Conservation (phyloP, 2,113 vertebrate species). For the Zosterops pallidus region DNA sequence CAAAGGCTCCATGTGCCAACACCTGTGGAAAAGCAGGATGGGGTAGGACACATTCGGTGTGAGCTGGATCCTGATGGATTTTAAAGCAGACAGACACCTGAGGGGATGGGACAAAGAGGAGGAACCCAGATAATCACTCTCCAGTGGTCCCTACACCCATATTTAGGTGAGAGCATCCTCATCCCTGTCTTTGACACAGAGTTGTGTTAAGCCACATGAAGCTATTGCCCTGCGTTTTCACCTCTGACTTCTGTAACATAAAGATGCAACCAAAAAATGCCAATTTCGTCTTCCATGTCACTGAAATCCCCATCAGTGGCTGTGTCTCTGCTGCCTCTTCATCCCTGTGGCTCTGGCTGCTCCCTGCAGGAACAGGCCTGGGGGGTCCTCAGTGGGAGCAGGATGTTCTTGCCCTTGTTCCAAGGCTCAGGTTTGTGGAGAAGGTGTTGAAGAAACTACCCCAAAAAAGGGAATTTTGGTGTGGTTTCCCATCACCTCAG, state of each 20-base stretch:
- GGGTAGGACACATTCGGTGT: neutral
- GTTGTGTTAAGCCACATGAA: neutral
- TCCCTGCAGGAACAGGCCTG: neutral
- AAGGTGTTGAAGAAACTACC: neutral
- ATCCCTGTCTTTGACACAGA: neutral
- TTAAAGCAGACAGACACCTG: neutral
- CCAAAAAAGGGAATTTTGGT: neutral
- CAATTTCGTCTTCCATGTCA: neutral
- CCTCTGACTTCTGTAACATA: neutral
- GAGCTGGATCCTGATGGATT: neutral
- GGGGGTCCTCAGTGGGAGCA: neutral
- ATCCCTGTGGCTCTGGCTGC: neutral
- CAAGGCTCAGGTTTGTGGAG: neutral
- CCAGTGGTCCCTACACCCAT: no score
- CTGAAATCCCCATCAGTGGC: neutral
- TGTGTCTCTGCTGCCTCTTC: neutral
- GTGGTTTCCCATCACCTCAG: neutral
- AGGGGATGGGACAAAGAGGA: neutral
- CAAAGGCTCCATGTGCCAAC: neutral
- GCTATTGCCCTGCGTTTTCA: neutral
- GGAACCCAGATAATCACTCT: neutral
- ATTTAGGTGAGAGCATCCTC: neutral
- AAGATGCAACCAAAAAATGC: rapidly evolving
- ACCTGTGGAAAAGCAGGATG: neutral
- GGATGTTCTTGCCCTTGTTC: neutral